Conservation (phyloP, 2,888 invertebrate genomes). For the Luperina testacea region DNA sequence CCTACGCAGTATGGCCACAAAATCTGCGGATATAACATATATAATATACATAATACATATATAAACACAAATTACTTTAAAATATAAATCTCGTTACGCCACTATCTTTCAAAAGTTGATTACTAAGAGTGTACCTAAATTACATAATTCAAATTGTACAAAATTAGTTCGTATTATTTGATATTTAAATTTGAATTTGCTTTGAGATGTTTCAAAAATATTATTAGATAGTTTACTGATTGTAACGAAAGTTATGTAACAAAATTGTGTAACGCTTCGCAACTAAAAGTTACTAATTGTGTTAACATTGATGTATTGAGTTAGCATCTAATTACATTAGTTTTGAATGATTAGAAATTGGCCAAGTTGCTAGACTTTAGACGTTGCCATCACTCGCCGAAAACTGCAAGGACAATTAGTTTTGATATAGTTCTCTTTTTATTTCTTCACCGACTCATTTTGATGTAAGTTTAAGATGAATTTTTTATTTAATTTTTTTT, state of each 20-base stretch:
- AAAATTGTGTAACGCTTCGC: slow-evolving; percentile 36
- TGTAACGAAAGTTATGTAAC: slow-evolving; percentile 38
- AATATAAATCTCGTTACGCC: slow-evolving; percentile 57
- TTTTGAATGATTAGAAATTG: slow-evolving; percentile 55
- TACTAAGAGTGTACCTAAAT: slow-evolving; percentile 61
- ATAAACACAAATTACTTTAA: slow-evolving; percentile 43
- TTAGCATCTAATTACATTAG: slow-evolving; percentile 59
- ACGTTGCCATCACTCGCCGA: slow-evolving; percentile 10
- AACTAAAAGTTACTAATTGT: slow-evolving; percentile 59
- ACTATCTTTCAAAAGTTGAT: slow-evolving; percentile 66
- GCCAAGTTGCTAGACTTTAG: slow-evolving; percentile 20
- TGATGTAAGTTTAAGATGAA: neutral
- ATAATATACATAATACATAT: no score
- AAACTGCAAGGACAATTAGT: neutral
- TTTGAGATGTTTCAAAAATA: slow-evolving; percentile 39
- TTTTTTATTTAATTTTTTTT: neutral
- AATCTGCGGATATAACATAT: slow-evolving; percentile 17
- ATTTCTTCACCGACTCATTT: neutral
- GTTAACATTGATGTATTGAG: slow-evolving; percentile 61
- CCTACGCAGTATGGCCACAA: slow-evolving; percentile 36
- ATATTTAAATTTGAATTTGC: slow-evolving; percentile 48
- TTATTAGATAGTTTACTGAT: slow-evolving; percentile 57
- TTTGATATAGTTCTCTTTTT: neutral
- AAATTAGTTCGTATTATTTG: slow-evolving; percentile 39
- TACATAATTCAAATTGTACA: slow-evolving; percentile 56